These are phyloP conservation scores for Sepioteuthis lessoniana DNA, from an alignment of 2,888 invertebrate species.

Conservation along the genomic window DNA sequence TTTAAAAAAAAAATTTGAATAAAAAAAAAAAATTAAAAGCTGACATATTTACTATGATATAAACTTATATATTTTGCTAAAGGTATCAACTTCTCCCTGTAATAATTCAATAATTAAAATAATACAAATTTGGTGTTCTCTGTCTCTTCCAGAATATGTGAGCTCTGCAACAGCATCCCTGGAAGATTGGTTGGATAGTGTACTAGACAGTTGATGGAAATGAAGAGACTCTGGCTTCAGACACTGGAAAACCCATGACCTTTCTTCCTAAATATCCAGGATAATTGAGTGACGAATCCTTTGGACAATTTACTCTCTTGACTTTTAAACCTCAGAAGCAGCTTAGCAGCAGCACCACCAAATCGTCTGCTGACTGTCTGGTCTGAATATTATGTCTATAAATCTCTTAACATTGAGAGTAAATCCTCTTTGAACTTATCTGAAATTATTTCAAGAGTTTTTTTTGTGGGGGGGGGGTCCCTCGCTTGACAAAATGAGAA, in stretches of 20 bases:
- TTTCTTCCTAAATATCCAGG: neutral
- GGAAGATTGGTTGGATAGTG: conserved; percentile 62
- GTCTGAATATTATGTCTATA: too few relatives aligned
- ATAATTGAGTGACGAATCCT: neutral
- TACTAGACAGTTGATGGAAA: conserved; percentile 53
- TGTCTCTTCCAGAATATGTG: conserved; percentile 42
- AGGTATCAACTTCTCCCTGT: too few relatives aligned
- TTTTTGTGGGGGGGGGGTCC: too few relatives aligned
- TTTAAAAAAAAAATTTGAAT: too few relatives aligned
- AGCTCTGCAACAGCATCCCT: conserved; percentile 52
- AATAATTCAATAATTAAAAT: too few relatives aligned
- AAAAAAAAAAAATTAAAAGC: too few relatives aligned
- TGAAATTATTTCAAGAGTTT: neutral
- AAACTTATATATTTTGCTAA: too few relatives aligned
- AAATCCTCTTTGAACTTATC: neutral
- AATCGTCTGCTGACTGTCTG: neutral
- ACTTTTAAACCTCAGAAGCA: neutral
- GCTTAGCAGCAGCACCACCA: neutral
- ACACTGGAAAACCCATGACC: neutral
- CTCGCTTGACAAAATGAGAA: too few relatives aligned
- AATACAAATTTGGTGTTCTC: neutral
- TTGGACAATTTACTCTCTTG: neutral
- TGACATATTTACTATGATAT: too few relatives aligned
- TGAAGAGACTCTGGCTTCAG: neutral
- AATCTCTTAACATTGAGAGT: too few relatives aligned